phyloP scores from a whole-genome alignment of 2,797 vertebrate genomes.

The Mus caroli region DNA sequence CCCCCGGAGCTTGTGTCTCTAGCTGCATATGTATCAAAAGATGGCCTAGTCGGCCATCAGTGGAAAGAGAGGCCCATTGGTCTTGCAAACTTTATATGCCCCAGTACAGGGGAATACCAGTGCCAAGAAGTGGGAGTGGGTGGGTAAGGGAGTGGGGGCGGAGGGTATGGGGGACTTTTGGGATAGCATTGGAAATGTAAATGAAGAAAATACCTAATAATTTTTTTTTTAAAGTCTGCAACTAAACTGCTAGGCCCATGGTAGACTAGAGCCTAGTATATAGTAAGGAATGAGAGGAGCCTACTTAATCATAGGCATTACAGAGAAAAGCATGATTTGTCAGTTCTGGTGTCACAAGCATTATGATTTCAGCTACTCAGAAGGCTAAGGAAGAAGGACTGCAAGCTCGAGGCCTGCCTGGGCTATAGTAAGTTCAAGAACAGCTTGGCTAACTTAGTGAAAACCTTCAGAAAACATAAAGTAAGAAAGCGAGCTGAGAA shows the following conservation, averaged over 20 bases:
- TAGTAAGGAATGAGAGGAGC: constrained; percentile 16
- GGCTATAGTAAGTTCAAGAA: background rate
- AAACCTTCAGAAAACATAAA: background rate
- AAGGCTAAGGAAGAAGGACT: background rate
- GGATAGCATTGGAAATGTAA: too few species aligned
- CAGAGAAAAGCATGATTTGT: constrained; percentile 36
- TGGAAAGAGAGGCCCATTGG: too few species aligned
- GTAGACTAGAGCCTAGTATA: constrained; percentile 25
- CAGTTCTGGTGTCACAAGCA: background rate
- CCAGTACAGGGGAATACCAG: too few species aligned
- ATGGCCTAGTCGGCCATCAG: too few species aligned
- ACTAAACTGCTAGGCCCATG: constrained; percentile 40
- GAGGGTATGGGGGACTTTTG: too few species aligned
- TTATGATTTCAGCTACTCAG: constrained; percentile 37
- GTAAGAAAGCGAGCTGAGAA: too few species aligned
- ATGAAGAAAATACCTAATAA: too few species aligned
- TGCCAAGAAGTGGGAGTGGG: too few species aligned
- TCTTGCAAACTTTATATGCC: too few species aligned
- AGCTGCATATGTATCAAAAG: too few species aligned
- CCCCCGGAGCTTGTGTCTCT: too few species aligned
- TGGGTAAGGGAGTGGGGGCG: too few species aligned
- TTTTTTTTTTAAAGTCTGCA: background rate
- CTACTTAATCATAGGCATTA: constrained; percentile 16
- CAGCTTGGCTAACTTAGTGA: background rate
- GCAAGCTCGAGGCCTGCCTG: background rate